A percentile compares a stretch with the other conserved stretches of the same genome.
These are phyloP conservation scores for Diadophis punctatus DNA, from an alignment of 2,113 vertebrate genomes.

Conservation along the genomic window DNA sequence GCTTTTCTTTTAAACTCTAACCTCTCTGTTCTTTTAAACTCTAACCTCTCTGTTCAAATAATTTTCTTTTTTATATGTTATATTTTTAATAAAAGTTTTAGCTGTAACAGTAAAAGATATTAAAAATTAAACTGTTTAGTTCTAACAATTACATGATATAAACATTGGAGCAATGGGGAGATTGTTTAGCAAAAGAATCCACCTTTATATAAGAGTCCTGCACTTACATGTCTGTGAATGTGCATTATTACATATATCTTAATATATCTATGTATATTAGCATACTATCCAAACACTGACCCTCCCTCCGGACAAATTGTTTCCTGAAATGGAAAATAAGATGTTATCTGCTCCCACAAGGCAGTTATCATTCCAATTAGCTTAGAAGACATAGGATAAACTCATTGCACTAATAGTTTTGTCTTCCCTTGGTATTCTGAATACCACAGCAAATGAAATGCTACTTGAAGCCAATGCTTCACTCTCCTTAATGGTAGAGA, in stretches of 20 bases:
- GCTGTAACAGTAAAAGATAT: neutral
- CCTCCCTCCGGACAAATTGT: neutral
- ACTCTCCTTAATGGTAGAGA: neutral
- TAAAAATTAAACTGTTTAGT: neutral
- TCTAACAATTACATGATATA: neutral
- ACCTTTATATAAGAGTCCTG: neutral
- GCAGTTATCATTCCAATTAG: neutral
- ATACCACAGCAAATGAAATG: neutral
- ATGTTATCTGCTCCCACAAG: neutral
- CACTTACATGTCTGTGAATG: neutral
- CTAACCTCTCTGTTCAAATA: accelerated
- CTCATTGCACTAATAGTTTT: neutral
- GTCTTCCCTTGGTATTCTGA: neutral
- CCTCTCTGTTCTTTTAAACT: neutral
- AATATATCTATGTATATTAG: neutral
- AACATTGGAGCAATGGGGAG: neutral
- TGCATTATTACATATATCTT: neutral
- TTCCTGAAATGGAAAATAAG: neutral
- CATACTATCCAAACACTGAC: neutral
- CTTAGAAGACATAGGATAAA: neutral
- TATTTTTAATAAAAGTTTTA: neutral
- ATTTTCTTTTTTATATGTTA: neutral
- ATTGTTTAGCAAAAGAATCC: neutral
- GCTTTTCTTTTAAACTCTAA: neutral
- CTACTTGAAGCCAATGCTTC: neutral